A percentile compares a stretch with the other conserved stretches of the same genome.
Evolutionary conservation across 2,113 vertebrate species (phyloP).

Genomic region (Dipodomys merriami): DNA sequence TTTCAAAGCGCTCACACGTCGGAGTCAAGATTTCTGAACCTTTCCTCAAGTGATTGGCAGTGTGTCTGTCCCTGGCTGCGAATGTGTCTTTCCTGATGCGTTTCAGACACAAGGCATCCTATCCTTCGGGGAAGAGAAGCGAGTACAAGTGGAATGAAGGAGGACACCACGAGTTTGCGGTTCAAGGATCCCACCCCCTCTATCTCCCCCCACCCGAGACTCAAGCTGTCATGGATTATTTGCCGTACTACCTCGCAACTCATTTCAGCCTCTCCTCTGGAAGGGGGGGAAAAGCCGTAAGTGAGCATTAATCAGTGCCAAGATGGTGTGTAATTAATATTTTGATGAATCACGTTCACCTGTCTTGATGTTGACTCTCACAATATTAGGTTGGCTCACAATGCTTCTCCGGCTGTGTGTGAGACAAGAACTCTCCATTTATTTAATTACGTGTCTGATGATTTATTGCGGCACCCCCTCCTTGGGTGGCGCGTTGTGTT

Average conservation of each 20-base stretch:
- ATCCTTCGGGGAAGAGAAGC: background rate
- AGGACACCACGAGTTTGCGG: slow-evolving; percentile 22
- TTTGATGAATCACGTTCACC: slow-evolving; percentile 73
- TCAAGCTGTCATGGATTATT: slow-evolving; percentile 74
- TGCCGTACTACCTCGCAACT: slow-evolving; percentile 53
- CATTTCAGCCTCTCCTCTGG: slow-evolving; percentile 64
- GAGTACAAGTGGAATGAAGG: slow-evolving; percentile 27
- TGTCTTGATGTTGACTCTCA: slow-evolving; percentile 77
- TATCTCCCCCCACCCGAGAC: background rate
- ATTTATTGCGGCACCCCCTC: slow-evolving; percentile 70
- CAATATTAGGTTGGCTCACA: slow-evolving; percentile 76
- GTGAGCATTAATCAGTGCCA: slow-evolving; percentile 65
- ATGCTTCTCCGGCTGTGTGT: slow-evolving; percentile 56
- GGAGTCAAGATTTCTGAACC: slow-evolving; percentile 20
- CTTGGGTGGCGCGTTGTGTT: slow-evolving; percentile 58
- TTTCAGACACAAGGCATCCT: background rate
- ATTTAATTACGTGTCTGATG: slow-evolving; percentile 75
- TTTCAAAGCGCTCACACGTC: slow-evolving; percentile 21
- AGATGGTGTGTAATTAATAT: slow-evolving; percentile 83
- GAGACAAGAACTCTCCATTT: slow-evolving; percentile 77
- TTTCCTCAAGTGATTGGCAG: background rate
- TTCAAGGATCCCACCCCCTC: background rate
- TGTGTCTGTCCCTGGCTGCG: background rate
- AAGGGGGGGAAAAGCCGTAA: slow-evolving; percentile 39
- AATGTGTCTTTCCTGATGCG: slow-evolving; percentile 14